Base-by-base conservation (phyloP, 2,113 vertebrate species). In the Thamnaconus septentrionalis region DNA sequence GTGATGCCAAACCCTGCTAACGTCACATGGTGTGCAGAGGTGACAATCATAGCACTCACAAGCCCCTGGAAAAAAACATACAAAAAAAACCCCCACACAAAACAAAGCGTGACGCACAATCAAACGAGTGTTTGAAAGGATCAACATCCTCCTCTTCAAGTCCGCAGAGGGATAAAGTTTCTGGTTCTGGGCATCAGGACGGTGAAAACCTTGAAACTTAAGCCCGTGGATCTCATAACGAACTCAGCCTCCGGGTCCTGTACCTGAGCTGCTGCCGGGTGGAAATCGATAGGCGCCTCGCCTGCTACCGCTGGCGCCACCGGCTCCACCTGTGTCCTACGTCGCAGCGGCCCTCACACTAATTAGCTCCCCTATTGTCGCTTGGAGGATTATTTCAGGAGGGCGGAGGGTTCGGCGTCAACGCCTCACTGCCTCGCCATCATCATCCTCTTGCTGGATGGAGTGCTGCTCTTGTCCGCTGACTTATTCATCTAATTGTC, bases 141-240 rank as follows among this genome's bases (percentile, higher is more conserved):
- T 31, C 18, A 31, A 31, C 90, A 89, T 91, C 85, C 89, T 90
- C 84, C 86, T 86, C 89, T 87, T 69, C 73, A 65, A 73, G 61
- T 73, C 74, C 73, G 53, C 61, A 59, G 72, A 71, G 71, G 18
- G 87, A 87, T 92, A 69, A 76, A 52, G 82, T 87, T 31, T 31
- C 18, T 31, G 18, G 18, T 31, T 85, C 81, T 83, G 75, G 87
- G 87, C 87, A 88, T 84, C 81, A 84, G 79, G 84, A 83, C 60
- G 85, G 87, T 90, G 88, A 90, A 92, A 91, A 91, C 64, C 39
- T 66, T 91, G 92, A 91, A 93, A 91, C 84, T 68, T 64, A 87
- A 91, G 79, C 84, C 72, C 43, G 59, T 76, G 85, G 91, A 92
- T 92, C 89, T 85, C 85, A 75, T 91, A 88, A 91, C 91, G 72